Conservation (phyloP, 1,140 invertebrate species). For the Latrodectus geometricus region DNA sequence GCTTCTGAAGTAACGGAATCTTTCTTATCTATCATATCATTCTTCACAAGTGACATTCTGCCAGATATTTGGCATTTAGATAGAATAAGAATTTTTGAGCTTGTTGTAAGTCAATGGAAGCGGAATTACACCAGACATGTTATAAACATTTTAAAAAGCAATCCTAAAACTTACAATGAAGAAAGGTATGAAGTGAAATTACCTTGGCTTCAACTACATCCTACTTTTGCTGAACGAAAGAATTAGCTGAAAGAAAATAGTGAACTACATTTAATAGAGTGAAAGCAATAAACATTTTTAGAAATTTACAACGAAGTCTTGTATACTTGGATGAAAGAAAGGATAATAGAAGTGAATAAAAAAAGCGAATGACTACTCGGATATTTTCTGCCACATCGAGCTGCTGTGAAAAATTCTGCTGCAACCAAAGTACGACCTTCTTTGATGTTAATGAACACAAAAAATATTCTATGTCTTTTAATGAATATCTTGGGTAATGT, state of each 20-base stretch:
- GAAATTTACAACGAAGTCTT: slow-evolving; percentile 67
- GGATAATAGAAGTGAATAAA: slow-evolving; percentile 65
- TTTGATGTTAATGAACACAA: slow-evolving; percentile 16
- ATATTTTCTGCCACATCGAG: slow-evolving; percentile 66
- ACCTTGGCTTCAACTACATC: slow-evolving; percentile 65
- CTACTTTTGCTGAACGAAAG: slow-evolving; percentile 46
- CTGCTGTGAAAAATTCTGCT: slow-evolving; percentile 61
- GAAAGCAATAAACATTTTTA: slow-evolving; percentile 56
- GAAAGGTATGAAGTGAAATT: slow-evolving; percentile 66
- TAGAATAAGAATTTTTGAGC: slow-evolving; percentile 68
- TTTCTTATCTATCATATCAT: slow-evolving; percentile 60
- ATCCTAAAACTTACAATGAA: slow-evolving; percentile 62
- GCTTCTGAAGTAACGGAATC: neutral
- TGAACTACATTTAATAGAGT: slow-evolving; percentile 62
- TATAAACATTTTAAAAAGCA: slow-evolving; percentile 65
- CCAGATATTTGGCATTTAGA: slow-evolving; percentile 68
- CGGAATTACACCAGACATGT: slow-evolving; percentile 49
- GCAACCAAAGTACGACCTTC: slow-evolving; percentile 57
- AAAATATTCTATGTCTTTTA: slow-evolving; percentile 1
- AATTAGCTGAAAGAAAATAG: slow-evolving; percentile 61
- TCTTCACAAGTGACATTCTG: slow-evolving; percentile 20
- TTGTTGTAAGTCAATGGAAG: slow-evolving; percentile 63
- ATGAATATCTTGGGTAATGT: slow-evolving; percentile 24
- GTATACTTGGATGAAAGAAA: slow-evolving; percentile 64
- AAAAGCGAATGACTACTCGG: slow-evolving; percentile 29